Conservation (phyloP, 2,888 invertebrate genomes). For the Hypsopygia costalis region DNA sequence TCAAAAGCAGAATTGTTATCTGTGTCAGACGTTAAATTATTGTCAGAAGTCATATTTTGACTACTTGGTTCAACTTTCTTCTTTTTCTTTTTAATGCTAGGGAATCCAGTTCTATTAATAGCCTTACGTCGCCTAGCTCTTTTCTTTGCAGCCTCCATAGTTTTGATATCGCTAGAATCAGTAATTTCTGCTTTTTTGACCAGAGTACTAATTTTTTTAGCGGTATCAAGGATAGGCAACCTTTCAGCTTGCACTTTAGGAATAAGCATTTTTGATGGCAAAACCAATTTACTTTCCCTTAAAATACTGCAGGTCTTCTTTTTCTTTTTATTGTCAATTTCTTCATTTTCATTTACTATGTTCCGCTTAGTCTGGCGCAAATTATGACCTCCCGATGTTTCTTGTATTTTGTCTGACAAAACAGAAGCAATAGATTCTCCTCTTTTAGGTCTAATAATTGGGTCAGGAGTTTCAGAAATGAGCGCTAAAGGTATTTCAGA, state of each 20-base stretch:
- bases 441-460: conserved; percentile 62
- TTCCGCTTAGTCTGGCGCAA: conserved; percentile 69
- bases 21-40: conserved; percentile 61
- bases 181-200: conserved; percentile 47
- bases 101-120: conserved; percentile 93
- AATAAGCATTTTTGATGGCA: conserved; percentile 58
- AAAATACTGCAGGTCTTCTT: conserved; percentile 61
- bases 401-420: conserved; percentile 72
- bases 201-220: conserved; percentile 41
- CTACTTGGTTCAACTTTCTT: conserved; percentile 77
- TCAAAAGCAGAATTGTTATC: conserved; percentile 80
- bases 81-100: conserved; percentile 90
- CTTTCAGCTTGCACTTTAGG: conserved; percentile 68
- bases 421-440: conserved; percentile 72
- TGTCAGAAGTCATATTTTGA: conserved; percentile 47
- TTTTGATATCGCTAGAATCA: conserved; percentile 45
- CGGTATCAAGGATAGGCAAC: conserved; percentile 40
- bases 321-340: conserved; percentile 66
- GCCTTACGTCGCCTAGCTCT: conserved; percentile 86
- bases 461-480: conserved; percentile 62
- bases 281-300: conserved; percentile 69
- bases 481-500: conserved; percentile 64
- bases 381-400: conserved; percentile 66
- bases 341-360: conserved; percentile 54
- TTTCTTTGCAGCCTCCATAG: conserved; percentile 50